Evolutionary conservation across 2,113 vertebrate species (phyloP).

Genomic region (Vombatus ursinus): DNA sequence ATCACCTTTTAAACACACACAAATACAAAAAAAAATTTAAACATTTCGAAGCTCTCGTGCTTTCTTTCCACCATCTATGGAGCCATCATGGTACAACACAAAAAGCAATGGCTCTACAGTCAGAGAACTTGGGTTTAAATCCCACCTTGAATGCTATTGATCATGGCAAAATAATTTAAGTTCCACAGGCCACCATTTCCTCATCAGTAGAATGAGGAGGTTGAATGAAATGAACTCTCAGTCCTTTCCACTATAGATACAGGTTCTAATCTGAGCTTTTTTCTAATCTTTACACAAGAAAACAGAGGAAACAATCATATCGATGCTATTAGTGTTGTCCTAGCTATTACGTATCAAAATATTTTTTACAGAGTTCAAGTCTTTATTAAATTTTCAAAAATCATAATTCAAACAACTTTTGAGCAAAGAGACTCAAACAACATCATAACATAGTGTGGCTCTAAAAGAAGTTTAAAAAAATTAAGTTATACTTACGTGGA

Average conservation of each 20-base stretch:
- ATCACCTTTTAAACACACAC: not conserved
- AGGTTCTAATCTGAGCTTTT: not conserved
- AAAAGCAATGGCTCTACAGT: not conserved
- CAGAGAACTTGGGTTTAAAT: not conserved
- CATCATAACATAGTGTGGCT: not conserved
- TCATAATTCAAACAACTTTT: not conserved
- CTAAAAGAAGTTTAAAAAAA: not conserved
- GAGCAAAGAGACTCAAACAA: not conserved
- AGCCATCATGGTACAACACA: not conserved
- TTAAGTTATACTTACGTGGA: conserved; percentile 75
- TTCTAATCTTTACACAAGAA: not conserved
- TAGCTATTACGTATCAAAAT: not conserved
- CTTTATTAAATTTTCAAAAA: not conserved
- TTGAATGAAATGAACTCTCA: not conserved
- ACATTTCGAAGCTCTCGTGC: not conserved
- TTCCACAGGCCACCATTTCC: not conserved
- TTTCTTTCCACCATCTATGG: not conserved
- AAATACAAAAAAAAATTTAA: not conserved
- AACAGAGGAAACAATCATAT: not conserved
- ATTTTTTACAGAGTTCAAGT: not conserved
- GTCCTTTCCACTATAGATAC: not conserved
- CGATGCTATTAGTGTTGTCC: not conserved
- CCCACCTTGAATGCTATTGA: not conserved
- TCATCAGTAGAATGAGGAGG: not conserved
- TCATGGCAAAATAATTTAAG: not conserved